Evolutionary conservation across 92 coral and sea anemone genomes (phyloP).

Genomic region (Actinostola sp.): DNA sequence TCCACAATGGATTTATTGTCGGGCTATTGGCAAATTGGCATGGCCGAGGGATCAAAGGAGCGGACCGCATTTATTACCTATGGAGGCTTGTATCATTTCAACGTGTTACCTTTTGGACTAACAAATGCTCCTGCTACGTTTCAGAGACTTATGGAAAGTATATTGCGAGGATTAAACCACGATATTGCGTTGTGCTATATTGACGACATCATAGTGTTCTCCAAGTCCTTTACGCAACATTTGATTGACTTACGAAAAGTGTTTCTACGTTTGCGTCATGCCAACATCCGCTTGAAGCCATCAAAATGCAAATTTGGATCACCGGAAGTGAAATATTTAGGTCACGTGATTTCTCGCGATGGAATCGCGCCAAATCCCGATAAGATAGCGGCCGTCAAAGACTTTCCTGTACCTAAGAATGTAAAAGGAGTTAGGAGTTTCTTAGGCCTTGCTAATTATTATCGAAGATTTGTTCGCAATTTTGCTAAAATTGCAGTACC

Average conservation of each 20-base stretch:
- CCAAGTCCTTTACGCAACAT: slow-evolving; percentile 49
- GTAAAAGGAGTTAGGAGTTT: slow-evolving; percentile 15
- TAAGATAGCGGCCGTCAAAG: slow-evolving; percentile 41
- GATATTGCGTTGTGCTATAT: slow-evolving; percentile 25
- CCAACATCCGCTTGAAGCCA: slow-evolving; percentile 42
- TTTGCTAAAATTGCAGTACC: slow-evolving; percentile 24
- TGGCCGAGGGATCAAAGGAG: slow-evolving; percentile 18
- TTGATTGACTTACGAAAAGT: slow-evolving; percentile 32
- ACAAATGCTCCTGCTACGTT: slow-evolving; percentile 43
- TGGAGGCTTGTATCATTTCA: slow-evolving; percentile 19
- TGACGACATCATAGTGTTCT: slow-evolving; percentile 45
- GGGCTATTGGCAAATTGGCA: slow-evolving; percentile 53
- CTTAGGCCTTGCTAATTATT: slow-evolving; percentile 28
- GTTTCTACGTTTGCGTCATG: slow-evolving; percentile 41
- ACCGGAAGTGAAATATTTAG: slow-evolving; percentile 37
- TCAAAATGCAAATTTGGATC: slow-evolving; percentile 45
- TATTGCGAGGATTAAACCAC: slow-evolving; percentile 35
- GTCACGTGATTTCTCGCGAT: slow-evolving; percentile 44
- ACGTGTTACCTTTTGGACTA: slow-evolving; percentile 40
- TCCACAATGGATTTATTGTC: slow-evolving; percentile 41
- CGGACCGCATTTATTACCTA: slow-evolving; percentile 29
- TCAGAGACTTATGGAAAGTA: slow-evolving; percentile 55
- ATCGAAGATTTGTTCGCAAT: slow-evolving; percentile 6
- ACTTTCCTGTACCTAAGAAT: slow-evolving; percentile 33
- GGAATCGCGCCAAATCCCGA: slow-evolving; percentile 55